Evolutionary conservation across 2,113 vertebrate species (phyloP), one percentile per base, ranked within the genome.

Genomic region (Sapayoa aenigma): DNA sequence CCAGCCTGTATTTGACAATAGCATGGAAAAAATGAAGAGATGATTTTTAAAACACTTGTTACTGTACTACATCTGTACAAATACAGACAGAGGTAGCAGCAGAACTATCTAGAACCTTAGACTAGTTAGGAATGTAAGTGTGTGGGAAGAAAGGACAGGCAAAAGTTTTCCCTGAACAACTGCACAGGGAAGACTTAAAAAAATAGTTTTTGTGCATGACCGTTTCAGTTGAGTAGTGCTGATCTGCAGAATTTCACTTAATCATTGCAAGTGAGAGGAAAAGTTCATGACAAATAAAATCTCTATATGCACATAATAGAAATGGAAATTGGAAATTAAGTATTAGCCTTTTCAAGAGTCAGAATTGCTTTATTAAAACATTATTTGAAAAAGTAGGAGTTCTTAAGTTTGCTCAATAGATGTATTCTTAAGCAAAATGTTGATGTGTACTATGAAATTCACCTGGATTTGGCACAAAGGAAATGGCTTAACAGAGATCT

Each of bases 351-450:
- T 93, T 66, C 83, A 94, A 89, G 69, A 93, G 35, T 50, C 83
- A 66, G 27, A 30, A 69, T 62, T 77, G n/a, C 37, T 55, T 74
- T 69, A 71, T 75, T 75, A 55, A 84, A 79, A 50, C 10, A 10
- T 80, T 80, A 37, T 67, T 84, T 94, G 55, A 53, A 72, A 76
- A 72, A 76, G 24, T 60, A 78, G 67, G 23, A 58, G n/a, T 93
- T 94, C 72, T 86, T 91, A 65, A 73, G n/a, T 86, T 93, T 94
- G 73, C 91, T 97, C 86, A 93, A 89, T 65, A 66, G 44, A 87
- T 52, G 37, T 56, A n/a, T 91, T 95, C 90, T 95, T 96, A 88
- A 93, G 82, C 82, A 94, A 94, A 85, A 90, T 95, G 47, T 89
- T 59, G 87, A 50, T 97, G 95, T 97, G 94, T 91, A 23, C 84